Conservation (phyloP, 2,888 invertebrate genomes). For the Polydesmus complanatus region DNA sequence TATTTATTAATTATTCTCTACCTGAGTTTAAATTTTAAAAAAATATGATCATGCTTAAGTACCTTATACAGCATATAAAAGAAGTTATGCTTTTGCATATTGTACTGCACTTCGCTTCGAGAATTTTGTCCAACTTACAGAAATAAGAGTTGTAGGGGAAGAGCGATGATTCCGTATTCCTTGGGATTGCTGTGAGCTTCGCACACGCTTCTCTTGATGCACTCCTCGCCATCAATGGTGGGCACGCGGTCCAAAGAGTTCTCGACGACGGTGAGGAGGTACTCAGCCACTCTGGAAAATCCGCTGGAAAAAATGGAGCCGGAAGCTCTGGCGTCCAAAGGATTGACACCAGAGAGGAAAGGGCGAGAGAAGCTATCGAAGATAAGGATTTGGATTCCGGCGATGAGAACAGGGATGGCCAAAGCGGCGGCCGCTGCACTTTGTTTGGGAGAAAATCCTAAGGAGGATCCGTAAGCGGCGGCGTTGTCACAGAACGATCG, state of each 20-base stretch:
- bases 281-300: conserved; percentile 16
- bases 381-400: conserved; percentile 18
- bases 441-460: conserved; percentile 13
- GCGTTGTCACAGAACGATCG: conserved; percentile 8
- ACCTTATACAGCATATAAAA: too few relatives aligned
- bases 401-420: conserved; percentile 17
- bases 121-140: conserved; percentile 22
- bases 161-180: conserved; percentile 27
- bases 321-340: conserved; percentile 9
- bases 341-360: conserved; percentile 16
- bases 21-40: too few relatives aligned
- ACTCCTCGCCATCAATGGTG: conserved; percentile 25
- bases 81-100: too few relatives aligned
- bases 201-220: conserved; percentile 27
- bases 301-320: conserved; percentile 14
- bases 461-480: background rate
- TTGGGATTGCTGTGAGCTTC: conserved; percentile 28
- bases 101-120: background rate
- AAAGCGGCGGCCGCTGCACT: conserved; percentile 16
- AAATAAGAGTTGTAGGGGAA: conserved; percentile 26
- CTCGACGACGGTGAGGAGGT: conserved; percentile 17
- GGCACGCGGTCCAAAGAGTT: conserved; percentile 22
- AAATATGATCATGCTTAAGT: too few relatives aligned
- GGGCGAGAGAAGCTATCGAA: conserved; percentile 18
- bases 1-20: too few relatives aligned